phyloP scores from a whole-genome alignment of 2,888 invertebrate species.

The Portevinia maculata region DNA sequence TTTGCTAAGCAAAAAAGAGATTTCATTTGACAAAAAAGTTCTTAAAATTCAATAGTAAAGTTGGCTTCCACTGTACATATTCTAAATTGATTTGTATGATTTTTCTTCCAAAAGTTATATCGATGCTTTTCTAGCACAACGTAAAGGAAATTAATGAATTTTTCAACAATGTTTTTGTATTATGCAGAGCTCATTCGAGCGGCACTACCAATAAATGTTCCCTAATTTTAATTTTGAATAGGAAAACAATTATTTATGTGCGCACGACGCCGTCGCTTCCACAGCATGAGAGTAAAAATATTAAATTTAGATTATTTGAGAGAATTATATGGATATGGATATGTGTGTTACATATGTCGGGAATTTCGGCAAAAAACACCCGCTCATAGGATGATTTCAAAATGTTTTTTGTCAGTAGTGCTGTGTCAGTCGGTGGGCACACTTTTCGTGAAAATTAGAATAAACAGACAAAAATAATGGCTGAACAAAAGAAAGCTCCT shows the following conservation, averaged over 20 bases:
- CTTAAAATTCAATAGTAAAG: slow-evolving; percentile 4
- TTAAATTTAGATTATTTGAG: slow-evolving; percentile 71
- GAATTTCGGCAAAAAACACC: slow-evolving; percentile 54
- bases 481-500: slow-evolving; percentile 83
- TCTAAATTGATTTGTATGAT: slow-evolving; percentile 33
- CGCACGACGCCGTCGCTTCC: slow-evolving; percentile 55
- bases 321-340: slow-evolving; percentile 57
- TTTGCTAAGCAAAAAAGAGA: too few species aligned
- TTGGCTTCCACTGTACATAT: not conserved
- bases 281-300: slow-evolving; percentile 62
- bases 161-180: slow-evolving; percentile 56
- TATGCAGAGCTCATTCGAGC: slow-evolving; percentile 41
- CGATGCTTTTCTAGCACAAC: slow-evolving; percentile 57
- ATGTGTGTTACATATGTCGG: slow-evolving; percentile 7
- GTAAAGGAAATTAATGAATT: slow-evolving; percentile 65
- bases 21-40: too few species aligned
- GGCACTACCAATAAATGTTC: slow-evolving; percentile 48
- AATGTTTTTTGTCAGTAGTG: slow-evolving; percentile 70
- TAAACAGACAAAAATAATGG: slow-evolving; percentile 77
- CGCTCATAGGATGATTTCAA: slow-evolving; percentile 58
- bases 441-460: slow-evolving; percentile 62
- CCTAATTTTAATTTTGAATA: slow-evolving; percentile 58
- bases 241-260: slow-evolving; percentile 68
- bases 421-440: slow-evolving; percentile 69
- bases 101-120: slow-evolving; percentile 56